Evolutionary conservation across 2,888 invertebrate genomes (phyloP), one percentile per base, ranked within the genome.

Genomic region (Ichneumoninae sp.): DNA sequence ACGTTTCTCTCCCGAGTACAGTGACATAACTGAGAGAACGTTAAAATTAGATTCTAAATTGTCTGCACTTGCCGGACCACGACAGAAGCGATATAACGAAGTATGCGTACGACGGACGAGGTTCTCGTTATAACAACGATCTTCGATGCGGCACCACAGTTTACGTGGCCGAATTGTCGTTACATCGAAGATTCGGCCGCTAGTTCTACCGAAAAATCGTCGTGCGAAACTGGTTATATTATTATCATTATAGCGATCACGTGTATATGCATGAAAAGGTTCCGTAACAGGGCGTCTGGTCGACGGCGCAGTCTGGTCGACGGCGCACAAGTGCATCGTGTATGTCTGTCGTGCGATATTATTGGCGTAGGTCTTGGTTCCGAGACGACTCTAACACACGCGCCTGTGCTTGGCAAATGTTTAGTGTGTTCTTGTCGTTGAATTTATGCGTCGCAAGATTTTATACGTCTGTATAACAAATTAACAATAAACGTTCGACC

Each of bases 401-500:
- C 22, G 19, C 10, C 1, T 19, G 16, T 40, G 16, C 4, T 40
- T 13, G 7, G 57, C 26, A 36, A 40, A 47, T 70, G 52, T 54
- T 80, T 52, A 40, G 66, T 22, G 69, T 62, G 50, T 30, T 47
- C 44, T 71, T 1, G 8, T 50, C 19, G 16, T 30, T 6, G n/a
- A 70, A 47, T 47, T 47, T 13, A 16, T 47, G 44, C 44, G 44
- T 22, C n/a, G 26, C 47, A 47, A 50, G 47, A 26, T 10, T 30
- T 16, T 5, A 30, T 26, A 22, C 6, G 54, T 10, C 19, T n/a
- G 10, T 19, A 3, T 3, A 5, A 47, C 1, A 30, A 69, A 50
- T 68, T 13, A 69, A 69, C 36, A 30, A 62, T 62, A 62, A 62
- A 62, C 62, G 68, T 62, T 69, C 88, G 88, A 96, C 98, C 96